Conservation (phyloP, 2,888 invertebrate genomes). For the Eugnorisma glareosa region DNA sequence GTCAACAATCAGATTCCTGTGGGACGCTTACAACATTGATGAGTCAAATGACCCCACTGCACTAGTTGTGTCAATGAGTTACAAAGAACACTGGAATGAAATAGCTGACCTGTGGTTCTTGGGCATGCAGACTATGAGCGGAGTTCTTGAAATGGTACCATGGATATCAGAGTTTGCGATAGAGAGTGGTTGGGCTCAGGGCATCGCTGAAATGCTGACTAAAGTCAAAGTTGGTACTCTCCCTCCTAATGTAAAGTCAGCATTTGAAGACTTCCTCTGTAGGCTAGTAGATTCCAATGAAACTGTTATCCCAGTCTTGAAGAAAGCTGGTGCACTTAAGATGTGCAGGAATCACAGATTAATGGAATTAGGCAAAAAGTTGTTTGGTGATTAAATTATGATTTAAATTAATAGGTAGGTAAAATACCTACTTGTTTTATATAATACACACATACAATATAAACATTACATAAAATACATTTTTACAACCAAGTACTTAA, state of each 20-base stretch:
- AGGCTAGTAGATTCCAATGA: constrained; percentile 95
- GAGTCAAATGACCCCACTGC: constrained; percentile 96
- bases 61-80: constrained; percentile 95
- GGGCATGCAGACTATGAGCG: constrained; percentile 97
- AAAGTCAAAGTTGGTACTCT: constrained; percentile 96
- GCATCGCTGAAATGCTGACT: constrained; percentile 95
- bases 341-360: constrained; percentile 96
- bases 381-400: constrained; percentile 94
- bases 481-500: constrained; percentile 72
- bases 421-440: constrained; percentile 69
- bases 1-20: constrained; percentile 96
- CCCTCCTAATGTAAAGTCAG: constrained; percentile 96
- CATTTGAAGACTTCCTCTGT: constrained; percentile 97
- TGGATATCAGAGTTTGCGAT: constrained; percentile 98
- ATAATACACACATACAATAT: constrained; percentile 53
- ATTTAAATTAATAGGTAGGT: constrained; percentile 66
- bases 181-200: constrained; percentile 98
- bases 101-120: constrained; percentile 97
- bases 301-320: constrained; percentile 93
- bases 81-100: constrained; percentile 97
- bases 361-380: constrained; percentile 96
- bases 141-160: constrained; percentile 94
- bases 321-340: constrained; percentile 95
- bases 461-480: constrained; percentile 57
- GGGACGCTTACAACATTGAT: constrained; percentile 98